A percentile compares a stretch with the other conserved stretches of the same genome.
These are phyloP conservation scores for Phymatocera aterrima DNA, from an alignment of 2,888 invertebrate genomes.

Conservation along the genomic window DNA sequence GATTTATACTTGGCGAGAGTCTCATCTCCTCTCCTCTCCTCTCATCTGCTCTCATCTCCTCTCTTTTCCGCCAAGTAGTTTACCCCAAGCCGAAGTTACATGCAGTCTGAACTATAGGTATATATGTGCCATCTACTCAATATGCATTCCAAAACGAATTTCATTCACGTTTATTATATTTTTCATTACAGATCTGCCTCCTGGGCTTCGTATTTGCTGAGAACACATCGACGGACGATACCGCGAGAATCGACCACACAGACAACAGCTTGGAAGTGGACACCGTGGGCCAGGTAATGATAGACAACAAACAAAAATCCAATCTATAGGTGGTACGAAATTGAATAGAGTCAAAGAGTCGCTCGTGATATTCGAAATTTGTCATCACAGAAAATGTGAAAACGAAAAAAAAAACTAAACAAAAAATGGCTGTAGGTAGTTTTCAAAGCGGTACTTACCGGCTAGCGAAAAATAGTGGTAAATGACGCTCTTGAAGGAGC, in stretches of 20 bases:
- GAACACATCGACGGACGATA: slow-evolving; percentile 66
- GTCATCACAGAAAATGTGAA: not conserved
- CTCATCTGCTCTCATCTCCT: too few relatives aligned
- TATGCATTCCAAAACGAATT: not conserved
- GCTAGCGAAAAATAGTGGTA: slow-evolving; percentile 27
- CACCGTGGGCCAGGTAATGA: slow-evolving; percentile 64
- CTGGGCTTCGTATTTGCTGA: slow-evolving; percentile 66
- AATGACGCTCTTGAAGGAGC: slow-evolving; percentile 26
- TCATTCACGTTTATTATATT: not conserved
- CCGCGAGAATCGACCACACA: slow-evolving; percentile 57
- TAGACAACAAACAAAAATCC: not conserved
- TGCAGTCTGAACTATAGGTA: not conserved
- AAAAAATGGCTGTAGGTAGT: not conserved
- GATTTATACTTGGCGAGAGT: slow-evolving; percentile 15
- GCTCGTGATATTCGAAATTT: not conserved
- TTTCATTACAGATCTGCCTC: slow-evolving; percentile 66
- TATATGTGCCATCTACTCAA: not conserved
- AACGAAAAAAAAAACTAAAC: not conserved
- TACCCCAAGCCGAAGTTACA: slow-evolving; percentile 3
- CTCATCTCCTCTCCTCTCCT: not conserved
- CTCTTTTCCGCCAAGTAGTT: not conserved
- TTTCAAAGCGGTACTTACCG: slow-evolving; percentile 4
- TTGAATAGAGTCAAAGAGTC: too few relatives aligned
- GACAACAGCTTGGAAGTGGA: slow-evolving; percentile 59
- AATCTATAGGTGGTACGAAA: too few relatives aligned